These are phyloP conservation scores for Agyllia agylla DNA, from an alignment of 2,888 invertebrate genomes.

Conservation along the genomic window DNA sequence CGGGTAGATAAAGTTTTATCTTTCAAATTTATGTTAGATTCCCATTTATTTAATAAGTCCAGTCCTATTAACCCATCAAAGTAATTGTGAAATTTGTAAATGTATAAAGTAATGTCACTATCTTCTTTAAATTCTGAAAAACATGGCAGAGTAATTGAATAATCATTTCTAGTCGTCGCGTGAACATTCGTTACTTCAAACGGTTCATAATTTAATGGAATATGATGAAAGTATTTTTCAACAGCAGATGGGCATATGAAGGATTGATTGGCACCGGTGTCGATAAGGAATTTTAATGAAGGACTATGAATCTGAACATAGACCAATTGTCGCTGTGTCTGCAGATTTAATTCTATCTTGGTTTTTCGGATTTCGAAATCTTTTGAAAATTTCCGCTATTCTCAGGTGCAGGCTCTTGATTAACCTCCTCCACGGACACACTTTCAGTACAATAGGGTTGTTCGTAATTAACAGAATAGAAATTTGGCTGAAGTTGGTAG, in stretches of 20 bases:
- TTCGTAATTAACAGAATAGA: background rate
- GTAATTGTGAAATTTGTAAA: conserved; percentile 2
- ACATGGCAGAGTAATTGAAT: conserved; percentile 8
- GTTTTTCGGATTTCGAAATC: background rate
- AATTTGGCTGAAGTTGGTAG: background rate
- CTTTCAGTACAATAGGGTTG: background rate
- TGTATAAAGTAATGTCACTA: conserved; percentile 24
- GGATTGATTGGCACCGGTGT: background rate
- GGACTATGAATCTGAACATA: background rate
- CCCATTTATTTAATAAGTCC: conserved; percentile 66
- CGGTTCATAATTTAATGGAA: background rate
- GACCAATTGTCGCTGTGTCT: background rate
- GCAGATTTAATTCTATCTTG: background rate
- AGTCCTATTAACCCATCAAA: conserved; percentile 43
- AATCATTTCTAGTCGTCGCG: conserved; percentile 8
- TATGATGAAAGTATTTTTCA: background rate
- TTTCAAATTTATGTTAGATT: conserved; percentile 61
- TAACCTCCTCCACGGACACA: background rate
- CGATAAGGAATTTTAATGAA: background rate
- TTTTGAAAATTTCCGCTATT: background rate
- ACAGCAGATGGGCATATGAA: background rate
- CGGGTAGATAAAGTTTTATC: conserved; percentile 3
- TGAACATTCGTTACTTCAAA: background rate
- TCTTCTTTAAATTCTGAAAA: conserved; percentile 56
- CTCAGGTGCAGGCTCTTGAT: background rate